Evolutionary conservation across 2,113 vertebrate species (phyloP), one percentile per base, ranked within the genome.

Genomic region (Petromus typicus): DNA sequence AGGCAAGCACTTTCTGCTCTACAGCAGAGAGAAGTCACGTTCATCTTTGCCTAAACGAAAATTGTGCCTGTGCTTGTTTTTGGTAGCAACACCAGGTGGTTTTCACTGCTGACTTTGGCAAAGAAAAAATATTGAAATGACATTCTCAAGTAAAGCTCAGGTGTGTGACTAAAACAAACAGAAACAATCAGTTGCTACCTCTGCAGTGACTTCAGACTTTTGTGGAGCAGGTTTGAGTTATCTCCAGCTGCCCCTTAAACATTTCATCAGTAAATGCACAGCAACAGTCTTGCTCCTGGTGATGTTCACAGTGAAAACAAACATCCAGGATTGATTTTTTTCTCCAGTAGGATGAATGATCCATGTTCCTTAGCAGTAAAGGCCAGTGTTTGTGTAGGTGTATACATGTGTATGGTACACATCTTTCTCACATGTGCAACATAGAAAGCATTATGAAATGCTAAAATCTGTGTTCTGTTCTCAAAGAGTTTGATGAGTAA

Each of bases 181-280:
- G 94, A 92, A 92, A 96, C 69, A 67, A 84, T 69, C 64, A 82
- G 37, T n/a, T 86, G 48, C 82, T 95, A n/a, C 92, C 83, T 95
- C 73, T 73, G 86, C 88, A 97, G 91, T 34, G 83, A 94, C 48
- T 86, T 67, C 79, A 54, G 82, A 43, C 93, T 94, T 90, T 75
- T 97, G 91, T 80, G 86, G 92, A 92, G 67, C 92, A 81, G 71
- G 75, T 90, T 76, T 80, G 82, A 86, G 95, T 94, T 80, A 95
- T 79, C 91, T 94, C 64, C 75, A 89, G 93, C 89, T 96, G 86
- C 61, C 80, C 78, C 82, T 94, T 92, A 88, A 96, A 92, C 88
- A 93, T 86, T 80, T 97, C 94, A 95, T 83, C 94, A 97, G 95
- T 90, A 92, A 96, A 86, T 48, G 75, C 86, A 63, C 86, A 92